Base-by-base conservation (phyloP, 2,113 vertebrate genomes). In the Mormoops blainvillei region DNA sequence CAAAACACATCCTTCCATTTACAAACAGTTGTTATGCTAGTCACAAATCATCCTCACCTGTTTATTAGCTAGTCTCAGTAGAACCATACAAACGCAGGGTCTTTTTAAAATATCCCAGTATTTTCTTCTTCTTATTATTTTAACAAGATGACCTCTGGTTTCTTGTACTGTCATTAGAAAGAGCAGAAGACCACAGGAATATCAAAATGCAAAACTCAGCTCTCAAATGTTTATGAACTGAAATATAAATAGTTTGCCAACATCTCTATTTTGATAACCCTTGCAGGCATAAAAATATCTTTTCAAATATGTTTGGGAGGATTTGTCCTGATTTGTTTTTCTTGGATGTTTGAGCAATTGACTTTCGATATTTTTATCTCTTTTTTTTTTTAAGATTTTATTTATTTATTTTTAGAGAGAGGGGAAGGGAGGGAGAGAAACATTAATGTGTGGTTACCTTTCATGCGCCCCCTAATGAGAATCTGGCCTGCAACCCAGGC, bases 361-460 rank as follows among this genome's bases (percentile, higher is more conserved):
- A 7, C 58, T 98, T 97, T 95, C 89, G 95, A 84, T 95, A 97
- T 97, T 97, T 93, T 97, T 96, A 83, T 90, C 86, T 89, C 71
- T 86, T n/a, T n/a, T n/a, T n/a, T n/a, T n/a, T n/a, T n/a, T n/a
- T n/a, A n/a, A n/a, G n/a, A n/a, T n/a, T n/a, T n/a, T n/a, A n/a
- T n/a, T n/a, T n/a, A n/a, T n/a, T n/a, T n/a, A n/a, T n/a, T n/a
- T n/a, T n/a, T n/a, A n/a, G n/a, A n/a, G n/a, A n/a, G n/a, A n/a
- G n/a, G n/a, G n/a, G n/a, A n/a, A n/a, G n/a, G n/a, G n/a, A n/a
- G n/a, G n/a, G n/a, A n/a, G n/a, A n/a, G n/a, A n/a, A n/a, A n/a
- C n/a, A n/a, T n/a, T n/a, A n/a, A n/a, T n/a, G n/a, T n/a, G n/a
- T n/a, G n/a, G n/a, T n/a, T n/a, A n/a, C n/a, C n/a, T n/a, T n/a